Percentiles rank a stretch among this genome's conserved stretches.
Conservation (phyloP, 2,888 invertebrate genomes). For the Hypomecis atomaria region DNA sequence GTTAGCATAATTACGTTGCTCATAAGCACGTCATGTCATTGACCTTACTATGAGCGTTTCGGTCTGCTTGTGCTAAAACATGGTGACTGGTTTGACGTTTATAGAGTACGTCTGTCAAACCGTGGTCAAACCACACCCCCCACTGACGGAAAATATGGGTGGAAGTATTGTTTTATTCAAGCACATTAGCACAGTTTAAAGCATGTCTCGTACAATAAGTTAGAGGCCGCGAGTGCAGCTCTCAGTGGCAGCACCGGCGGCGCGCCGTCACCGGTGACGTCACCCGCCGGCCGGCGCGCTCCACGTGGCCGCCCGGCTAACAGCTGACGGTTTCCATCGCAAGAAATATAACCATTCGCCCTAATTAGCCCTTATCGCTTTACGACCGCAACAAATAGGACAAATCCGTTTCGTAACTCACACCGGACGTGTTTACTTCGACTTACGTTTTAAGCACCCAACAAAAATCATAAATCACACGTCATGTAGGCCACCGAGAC, state of each 20-base stretch:
- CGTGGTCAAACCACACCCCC: neutral
- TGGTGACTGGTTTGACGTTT: slow-evolving; percentile 69
- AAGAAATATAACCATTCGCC: slow-evolving; percentile 16
- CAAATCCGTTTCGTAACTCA: slow-evolving; percentile 28
- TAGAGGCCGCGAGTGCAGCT: slow-evolving; percentile 50
- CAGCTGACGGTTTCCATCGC: slow-evolving; percentile 27
- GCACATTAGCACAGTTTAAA: too few relatives aligned
- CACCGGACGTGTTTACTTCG: slow-evolving; percentile 26
- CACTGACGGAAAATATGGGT: too few relatives aligned
- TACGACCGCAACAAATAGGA: slow-evolving; percentile 21
- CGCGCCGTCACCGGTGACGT: slow-evolving; percentile 61
- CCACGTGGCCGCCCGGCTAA: slow-evolving; percentile 65
- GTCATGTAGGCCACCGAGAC: slow-evolving; percentile 52
- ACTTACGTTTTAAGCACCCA: slow-evolving; percentile 1
- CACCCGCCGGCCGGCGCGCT: slow-evolving; percentile 43
- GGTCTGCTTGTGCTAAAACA: slow-evolving; percentile 75
- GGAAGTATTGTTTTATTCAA: too few relatives aligned
- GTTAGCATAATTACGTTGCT: slow-evolving; percentile 50
- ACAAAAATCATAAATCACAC: slow-evolving; percentile 48
- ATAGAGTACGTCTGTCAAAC: slow-evolving; percentile 15
- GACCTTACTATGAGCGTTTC: slow-evolving; percentile 70
- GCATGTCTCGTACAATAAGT: too few relatives aligned
- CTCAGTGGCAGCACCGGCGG: slow-evolving; percentile 42
- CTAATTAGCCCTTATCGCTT: slow-evolving; percentile 26
- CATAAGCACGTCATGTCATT: slow-evolving; percentile 63